A percentile compares a stretch with the other conserved stretches of the same genome.
Conservation (phyloP, 2,797 vertebrate species). For the Eospalax fontanierii region DNA sequence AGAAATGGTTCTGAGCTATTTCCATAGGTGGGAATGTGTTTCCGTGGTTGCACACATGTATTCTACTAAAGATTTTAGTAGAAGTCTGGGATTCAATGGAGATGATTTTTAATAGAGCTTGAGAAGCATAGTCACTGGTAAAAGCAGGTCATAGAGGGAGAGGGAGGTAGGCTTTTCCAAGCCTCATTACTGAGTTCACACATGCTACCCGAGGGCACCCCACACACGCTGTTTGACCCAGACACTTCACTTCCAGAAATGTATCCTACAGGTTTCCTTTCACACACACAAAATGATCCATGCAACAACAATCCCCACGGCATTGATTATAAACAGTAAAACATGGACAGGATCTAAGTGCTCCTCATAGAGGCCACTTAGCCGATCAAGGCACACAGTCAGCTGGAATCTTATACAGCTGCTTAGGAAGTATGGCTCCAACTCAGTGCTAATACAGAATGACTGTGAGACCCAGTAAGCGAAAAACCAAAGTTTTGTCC, state of each 20-base stretch:
- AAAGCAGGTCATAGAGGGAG: accelerated
- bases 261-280: neutral
- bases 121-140: accelerated
- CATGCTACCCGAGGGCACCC: too few relatives aligned
- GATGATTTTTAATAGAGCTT: neutral
- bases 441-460: accelerated
- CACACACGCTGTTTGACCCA: neutral
- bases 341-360: neutral
- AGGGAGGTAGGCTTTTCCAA: too few relatives aligned
- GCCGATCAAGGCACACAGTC: neutral
- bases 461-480: accelerated
- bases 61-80: neutral
- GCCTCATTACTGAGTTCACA: neutral
- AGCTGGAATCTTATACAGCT: accelerated
- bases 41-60: accelerated
- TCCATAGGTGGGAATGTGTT: neutral
- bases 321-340: neutral
- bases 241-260: neutral
- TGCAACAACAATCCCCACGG: accelerated
- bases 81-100: neutral
- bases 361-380: too few relatives aligned
- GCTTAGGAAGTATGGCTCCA: neutral
- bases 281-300: neutral
- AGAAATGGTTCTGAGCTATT: accelerated
- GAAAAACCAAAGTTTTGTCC: neutral